Base-by-base conservation (phyloP, 2,797 vertebrate species). In the Vultur gryphus region DNA sequence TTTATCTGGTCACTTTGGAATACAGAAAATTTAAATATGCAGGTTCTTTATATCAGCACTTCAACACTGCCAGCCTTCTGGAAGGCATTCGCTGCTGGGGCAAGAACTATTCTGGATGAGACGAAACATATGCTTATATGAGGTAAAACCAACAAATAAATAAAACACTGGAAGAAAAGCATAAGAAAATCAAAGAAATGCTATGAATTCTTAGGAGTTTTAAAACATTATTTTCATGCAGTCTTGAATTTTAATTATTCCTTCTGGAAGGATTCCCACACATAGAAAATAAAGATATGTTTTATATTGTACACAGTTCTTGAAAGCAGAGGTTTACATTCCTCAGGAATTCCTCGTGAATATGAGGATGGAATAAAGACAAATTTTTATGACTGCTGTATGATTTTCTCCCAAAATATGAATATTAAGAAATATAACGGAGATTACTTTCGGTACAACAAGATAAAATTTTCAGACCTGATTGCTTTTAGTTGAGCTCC, bases 1-100 rank as follows among this genome's bases (percentile, higher is more conserved):
- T 78, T 86, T 16, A 41, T 46, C 8, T 44, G 7, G 9, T 33
- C n/a, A 43, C 4, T 76, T 58, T 67, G 28, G 20, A 84, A 48
- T 43, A 51, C 4, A 54, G 43, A 84, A 77, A 67, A 52, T 16
- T 10, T 73, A 46, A 70, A 49, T 41, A n/a, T 2, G 1, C 7
- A 25, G 2, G 1, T 41, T 61, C 29, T 66, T 70, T 51, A 16
- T 44, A 62, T 29, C 29, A 73, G 8, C 10, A 12, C 7, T 77
- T 85, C 43, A 67, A 31, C 18, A n/a, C 16, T 39, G 9, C 33
- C 49, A 72, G 28, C n/a, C 37, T 73, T 66, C 49, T 39, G 23
- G 21, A 71, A 71, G 6, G 4, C 17, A 18, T n/a, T 70, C 1
- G 0, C 7, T 87, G 16, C 25, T 70, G 16, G 12, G 5, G 3